Evolutionary conservation across 2,797 vertebrate species (phyloP).

Genomic region (Oreochromis grahami): DNA sequence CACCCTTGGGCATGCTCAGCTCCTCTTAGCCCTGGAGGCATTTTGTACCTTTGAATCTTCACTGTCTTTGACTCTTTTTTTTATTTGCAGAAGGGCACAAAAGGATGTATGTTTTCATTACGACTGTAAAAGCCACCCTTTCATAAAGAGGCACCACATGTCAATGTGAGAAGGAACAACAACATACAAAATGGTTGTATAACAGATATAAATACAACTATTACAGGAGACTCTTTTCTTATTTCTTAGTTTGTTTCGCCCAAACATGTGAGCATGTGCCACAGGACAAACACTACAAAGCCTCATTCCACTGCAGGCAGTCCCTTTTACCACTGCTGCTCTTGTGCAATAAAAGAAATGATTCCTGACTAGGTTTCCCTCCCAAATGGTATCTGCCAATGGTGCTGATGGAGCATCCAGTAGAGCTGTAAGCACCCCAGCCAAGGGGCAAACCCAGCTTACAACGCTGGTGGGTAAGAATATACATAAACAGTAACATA

Average conservation of each 20-base stretch:
- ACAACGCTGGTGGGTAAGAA: not conserved
- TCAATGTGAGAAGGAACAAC: conserved; percentile 4
- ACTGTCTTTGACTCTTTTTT: conserved; percentile 5
- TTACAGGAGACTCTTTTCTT: not conserved
- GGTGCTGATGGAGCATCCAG: conserved; percentile 18
- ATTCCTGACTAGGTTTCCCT: not conserved
- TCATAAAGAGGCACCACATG: not conserved
- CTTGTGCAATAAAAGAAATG: not conserved
- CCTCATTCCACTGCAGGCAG: not conserved
- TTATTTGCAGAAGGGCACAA: conserved; percentile 1
- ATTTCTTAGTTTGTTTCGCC: not conserved
- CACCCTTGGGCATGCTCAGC: conserved; percentile 28
- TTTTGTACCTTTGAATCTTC: conserved; percentile 35
- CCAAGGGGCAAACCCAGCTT: not conserved
- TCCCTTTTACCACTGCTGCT: not conserved
- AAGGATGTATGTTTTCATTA: conserved; percentile 14
- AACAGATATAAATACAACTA: not conserved
- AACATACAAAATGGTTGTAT: not conserved
- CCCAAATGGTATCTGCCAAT: not conserved
- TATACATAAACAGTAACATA: not conserved
- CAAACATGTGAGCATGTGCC: not conserved
- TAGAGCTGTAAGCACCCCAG: not conserved
- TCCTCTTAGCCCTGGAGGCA: conserved; percentile 27
- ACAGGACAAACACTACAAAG: not conserved
- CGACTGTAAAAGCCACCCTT: not conserved